A percentile compares a stretch with the other conserved stretches of the same genome.
phyloP scores from a whole-genome alignment of 35 echinoderm and acorn worm species.

The Eucidaris tribuloides region DNA sequence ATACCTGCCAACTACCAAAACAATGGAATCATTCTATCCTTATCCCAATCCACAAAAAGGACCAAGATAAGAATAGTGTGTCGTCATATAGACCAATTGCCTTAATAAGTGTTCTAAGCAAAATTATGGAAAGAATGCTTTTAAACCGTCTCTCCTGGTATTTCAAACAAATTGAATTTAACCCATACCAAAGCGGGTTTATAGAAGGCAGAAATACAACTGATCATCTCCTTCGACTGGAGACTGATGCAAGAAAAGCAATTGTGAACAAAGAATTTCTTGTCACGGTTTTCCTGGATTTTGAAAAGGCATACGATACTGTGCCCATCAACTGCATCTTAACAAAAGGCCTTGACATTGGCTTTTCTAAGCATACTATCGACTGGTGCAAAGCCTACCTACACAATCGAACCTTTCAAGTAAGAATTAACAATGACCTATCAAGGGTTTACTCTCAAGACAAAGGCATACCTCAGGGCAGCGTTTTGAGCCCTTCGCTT shows the following conservation, averaged over 20 bases:
- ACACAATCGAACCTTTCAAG: background rate
- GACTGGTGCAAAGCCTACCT: background rate
- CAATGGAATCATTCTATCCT: background rate
- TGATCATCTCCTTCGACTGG: background rate
- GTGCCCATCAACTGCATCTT: background rate
- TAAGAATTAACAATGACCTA: background rate
- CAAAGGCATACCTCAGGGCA: background rate
- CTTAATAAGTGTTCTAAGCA: background rate
- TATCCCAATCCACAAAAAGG: background rate
- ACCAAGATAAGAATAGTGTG: background rate
- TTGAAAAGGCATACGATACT: background rate
- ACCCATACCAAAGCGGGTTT: background rate
- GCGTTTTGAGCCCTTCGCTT: background rate
- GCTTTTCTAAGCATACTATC: background rate
- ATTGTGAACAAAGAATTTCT: background rate
- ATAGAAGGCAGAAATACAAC: background rate
- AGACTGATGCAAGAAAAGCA: background rate
- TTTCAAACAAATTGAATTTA: background rate
- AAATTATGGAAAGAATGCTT: constrained; percentile 1
- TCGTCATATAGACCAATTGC: background rate
- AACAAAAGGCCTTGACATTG: background rate
- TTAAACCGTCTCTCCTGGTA: background rate
- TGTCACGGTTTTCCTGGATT: background rate
- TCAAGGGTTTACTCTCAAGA: background rate
- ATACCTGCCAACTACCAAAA: background rate